These are phyloP conservation scores for Oreochromis tanganicae DNA, from an alignment of 2,113 vertebrate genomes.

Conservation along the genomic window DNA sequence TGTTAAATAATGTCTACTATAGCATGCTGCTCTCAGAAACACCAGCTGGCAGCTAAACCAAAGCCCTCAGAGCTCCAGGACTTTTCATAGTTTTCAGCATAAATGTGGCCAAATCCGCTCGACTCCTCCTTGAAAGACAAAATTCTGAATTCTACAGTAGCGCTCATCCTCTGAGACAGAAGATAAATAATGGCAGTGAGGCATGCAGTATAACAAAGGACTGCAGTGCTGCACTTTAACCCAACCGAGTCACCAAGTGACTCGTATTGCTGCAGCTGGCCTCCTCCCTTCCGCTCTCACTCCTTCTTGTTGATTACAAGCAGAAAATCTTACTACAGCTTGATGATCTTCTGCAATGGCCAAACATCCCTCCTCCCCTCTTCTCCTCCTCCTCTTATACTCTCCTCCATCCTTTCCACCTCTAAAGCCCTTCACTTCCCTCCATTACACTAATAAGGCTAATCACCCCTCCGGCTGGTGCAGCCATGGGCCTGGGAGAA, in stretches of 20 bases:
- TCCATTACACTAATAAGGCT: conserved; percentile 70
- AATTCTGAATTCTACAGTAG: conserved; percentile 24
- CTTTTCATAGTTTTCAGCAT: conserved; percentile 14
- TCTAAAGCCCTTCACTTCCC: conserved; percentile 55
- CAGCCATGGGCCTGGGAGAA: conserved; percentile 53
- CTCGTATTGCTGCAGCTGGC: not conserved
- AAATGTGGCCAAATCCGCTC: conserved; percentile 1
- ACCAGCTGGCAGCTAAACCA: conserved; percentile 17
- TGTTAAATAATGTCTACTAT: not conserved
- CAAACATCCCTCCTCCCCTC: not conserved
- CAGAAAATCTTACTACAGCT: conserved; percentile 7
- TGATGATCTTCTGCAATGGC: conserved; percentile 30
- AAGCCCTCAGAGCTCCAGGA: not conserved
- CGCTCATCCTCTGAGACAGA: conserved; percentile 6
- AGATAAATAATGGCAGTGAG: conserved; percentile 30
- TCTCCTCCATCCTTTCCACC: conserved; percentile 39
- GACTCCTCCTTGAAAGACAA: conserved; percentile 30
- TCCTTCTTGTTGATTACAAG: conserved; percentile 9
- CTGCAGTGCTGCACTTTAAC: conserved; percentile 53
- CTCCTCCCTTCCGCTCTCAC: not conserved
- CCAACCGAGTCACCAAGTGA: not conserved
- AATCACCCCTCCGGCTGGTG: conserved; percentile 64
- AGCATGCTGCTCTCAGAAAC: not conserved
- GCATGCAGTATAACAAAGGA: conserved; percentile 26
- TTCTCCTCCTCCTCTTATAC: not conserved